Evolutionary conservation across 92 coral and sea anemone genomes (phyloP).

Genomic region (Siderastrea radians): DNA sequence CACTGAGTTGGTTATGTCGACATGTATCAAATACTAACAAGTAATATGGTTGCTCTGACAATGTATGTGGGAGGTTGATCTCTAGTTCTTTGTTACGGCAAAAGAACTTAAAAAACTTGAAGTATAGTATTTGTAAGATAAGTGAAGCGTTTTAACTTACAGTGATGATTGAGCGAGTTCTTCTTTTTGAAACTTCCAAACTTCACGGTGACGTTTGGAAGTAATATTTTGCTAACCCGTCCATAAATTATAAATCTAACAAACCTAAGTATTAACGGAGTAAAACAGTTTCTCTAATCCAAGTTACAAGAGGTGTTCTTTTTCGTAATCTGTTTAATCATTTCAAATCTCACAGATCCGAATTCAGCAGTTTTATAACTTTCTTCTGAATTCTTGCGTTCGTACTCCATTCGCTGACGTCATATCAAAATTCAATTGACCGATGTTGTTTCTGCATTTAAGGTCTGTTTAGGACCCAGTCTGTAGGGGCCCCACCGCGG

Average conservation of each 20-base stretch:
- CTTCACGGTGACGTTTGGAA: neutral
- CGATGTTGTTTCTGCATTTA: constrained; percentile 19
- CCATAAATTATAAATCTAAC: neutral
- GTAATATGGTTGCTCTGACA: neutral
- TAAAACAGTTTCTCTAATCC: neutral
- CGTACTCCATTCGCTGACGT: neutral
- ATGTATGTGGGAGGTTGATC: too few relatives aligned
- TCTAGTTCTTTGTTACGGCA: too few relatives aligned
- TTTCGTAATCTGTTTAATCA: neutral
- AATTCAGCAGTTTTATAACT: neutral
- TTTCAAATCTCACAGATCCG: neutral
- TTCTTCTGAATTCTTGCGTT: neutral
- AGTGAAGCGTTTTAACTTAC: neutral
- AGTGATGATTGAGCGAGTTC: neutral
- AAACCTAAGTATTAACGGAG: neutral
- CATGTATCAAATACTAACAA: neutral
- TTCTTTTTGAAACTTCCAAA: too few relatives aligned
- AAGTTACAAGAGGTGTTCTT: neutral
- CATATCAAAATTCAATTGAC: neutral
- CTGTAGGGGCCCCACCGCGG: constrained; percentile 25
- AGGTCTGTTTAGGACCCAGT: constrained; percentile 44
- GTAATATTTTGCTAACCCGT: neutral
- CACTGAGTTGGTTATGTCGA: neutral
- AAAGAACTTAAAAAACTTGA: too few relatives aligned
- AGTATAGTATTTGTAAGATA: neutral